Conservation (phyloP, 2,113 vertebrate genomes). For the Setophaga petechia region DNA sequence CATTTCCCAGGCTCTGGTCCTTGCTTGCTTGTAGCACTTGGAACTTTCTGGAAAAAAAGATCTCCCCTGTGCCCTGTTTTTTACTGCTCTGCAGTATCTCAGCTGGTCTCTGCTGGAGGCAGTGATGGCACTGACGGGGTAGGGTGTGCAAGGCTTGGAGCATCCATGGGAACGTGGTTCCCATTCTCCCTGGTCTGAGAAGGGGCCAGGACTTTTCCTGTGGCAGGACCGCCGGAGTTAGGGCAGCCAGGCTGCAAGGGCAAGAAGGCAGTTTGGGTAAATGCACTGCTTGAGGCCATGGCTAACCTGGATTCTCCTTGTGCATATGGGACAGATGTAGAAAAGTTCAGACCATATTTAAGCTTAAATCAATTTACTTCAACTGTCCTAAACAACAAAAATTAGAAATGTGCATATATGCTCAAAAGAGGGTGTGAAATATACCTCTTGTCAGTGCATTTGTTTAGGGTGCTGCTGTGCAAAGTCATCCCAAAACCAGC, state of each 20-base stretch:
- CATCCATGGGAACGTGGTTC: fast-evolving
- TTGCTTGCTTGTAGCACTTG: neutral
- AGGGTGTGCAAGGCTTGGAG: fast-evolving
- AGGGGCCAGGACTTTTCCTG: neutral
- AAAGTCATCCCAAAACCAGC: neutral
- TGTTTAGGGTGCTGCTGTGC: neutral
- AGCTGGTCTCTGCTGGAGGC: neutral
- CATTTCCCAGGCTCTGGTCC: fast-evolving
- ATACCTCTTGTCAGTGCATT: neutral
- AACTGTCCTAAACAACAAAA: neutral
- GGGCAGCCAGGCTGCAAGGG: neutral
- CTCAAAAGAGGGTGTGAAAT: neutral
- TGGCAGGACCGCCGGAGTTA: fast-evolving
- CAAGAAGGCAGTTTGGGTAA: too few relatives aligned
- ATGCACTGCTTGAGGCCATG: neutral
- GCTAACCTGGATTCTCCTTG: fast-evolving
- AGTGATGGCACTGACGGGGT: fast-evolving
- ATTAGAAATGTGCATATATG: neutral
- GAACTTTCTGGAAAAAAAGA: fast-evolving
- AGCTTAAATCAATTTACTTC: neutral
- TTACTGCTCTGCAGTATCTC: neutral
- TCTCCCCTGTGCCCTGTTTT: neutral
- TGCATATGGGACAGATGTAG: fast-evolving
- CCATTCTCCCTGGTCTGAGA: fast-evolving
- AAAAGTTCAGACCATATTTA: neutral